Evolutionary conservation across 2,797 vertebrate species (phyloP), one percentile per base, ranked within the genome.

Genomic region (Crossoptilon crossoptilon): DNA sequence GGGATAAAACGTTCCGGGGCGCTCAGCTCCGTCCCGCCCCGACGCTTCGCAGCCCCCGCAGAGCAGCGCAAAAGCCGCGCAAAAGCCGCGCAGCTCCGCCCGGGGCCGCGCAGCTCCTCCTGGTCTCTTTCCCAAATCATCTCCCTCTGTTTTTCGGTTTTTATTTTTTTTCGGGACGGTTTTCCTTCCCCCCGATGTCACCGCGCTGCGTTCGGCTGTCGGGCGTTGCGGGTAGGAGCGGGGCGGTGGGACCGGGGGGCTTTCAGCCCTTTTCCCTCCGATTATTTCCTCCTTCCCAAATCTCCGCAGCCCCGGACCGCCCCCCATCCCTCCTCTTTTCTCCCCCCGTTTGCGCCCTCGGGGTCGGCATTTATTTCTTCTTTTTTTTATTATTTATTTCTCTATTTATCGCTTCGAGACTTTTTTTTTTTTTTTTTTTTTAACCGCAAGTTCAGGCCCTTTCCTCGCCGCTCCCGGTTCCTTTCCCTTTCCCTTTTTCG

Each of bases 401-500:
- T 37, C 26, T 27, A 27, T 51, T 9, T 9, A 27, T 51, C 26
- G 14, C 46, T 29, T 82, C 9, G 46, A 46, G 21, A 6, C 16
- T 39, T 17, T 93, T 94, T 82, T 48, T 51, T 29, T 29, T 17
- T 17, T 39, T 39, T 43, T 43, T 43, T 43, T 37, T 11, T 37
- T 37, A 83, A 3, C 69, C 18, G 12, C 41, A 16, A 39, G 14
- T 39, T 90, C 64, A 72, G 72, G 64, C 76, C 86, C 64, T 66
- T 88, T 67, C 59, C 44, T 60, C 17, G 9, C 68, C 29, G 22
- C 51, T 83, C 41, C 46, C 31, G 21, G 6, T 5, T 79, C 11
- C 22, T 83, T 94, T 87, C 15, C 49, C 8, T 93, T 91, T 89
- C 15, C 49, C 8, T 93, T 91, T 89, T 75, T 37, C 43, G n/a